Base-by-base conservation (phyloP, 2,888 invertebrate species). In the Ischnura elegans region DNA sequence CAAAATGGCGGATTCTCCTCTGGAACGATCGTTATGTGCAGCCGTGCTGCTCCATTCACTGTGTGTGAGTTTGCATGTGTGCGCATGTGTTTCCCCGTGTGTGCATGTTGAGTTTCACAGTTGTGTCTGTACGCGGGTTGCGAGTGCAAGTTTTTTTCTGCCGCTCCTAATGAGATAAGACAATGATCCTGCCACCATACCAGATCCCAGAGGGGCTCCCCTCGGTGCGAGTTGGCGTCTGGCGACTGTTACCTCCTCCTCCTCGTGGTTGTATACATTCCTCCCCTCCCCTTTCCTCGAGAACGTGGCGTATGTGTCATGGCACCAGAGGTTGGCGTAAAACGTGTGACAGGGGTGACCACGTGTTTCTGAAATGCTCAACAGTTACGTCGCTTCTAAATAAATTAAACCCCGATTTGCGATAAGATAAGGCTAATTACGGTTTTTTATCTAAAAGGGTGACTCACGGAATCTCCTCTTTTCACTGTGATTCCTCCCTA, bases 1-100 rank as follows among this genome's bases (percentile, higher is more conserved):
- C 90, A 90, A 90, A 90, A 90, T 90, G 90, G 90, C 90, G 90
- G 90, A 90, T 61, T 87, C 87, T 87, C 87, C 87, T 87, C 51
- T 47, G 76, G 90, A 90, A 61, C 90, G 90, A 90, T 90, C 90
- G 90, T 90, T 90, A 90, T 90, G 90, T 76, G 76, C 76, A 76
- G 76, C 29, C 76, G 61, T 61, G n/a, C 61, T 61, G 29, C 76
- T 76, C 2, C 61, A n/a, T 25, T 6, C 25, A 25, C 25, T 61
- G 21, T 21, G 5, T 61, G 25, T 61, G 61, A 25, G 61, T 61
- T 2, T n/a, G 76, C 36, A 13, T 76, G 76, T 76, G 76, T 76
- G 76, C 25, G n/a, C 5, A 2, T 29, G 66, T 0, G 29, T n/a
- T n/a, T n/a, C n/a, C n/a, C n/a, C n/a, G n/a, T 66, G 6, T 66